phyloP scores from a whole-genome alignment of 1,140 invertebrate genomes.

The Vollenhovia emeryi region DNA sequence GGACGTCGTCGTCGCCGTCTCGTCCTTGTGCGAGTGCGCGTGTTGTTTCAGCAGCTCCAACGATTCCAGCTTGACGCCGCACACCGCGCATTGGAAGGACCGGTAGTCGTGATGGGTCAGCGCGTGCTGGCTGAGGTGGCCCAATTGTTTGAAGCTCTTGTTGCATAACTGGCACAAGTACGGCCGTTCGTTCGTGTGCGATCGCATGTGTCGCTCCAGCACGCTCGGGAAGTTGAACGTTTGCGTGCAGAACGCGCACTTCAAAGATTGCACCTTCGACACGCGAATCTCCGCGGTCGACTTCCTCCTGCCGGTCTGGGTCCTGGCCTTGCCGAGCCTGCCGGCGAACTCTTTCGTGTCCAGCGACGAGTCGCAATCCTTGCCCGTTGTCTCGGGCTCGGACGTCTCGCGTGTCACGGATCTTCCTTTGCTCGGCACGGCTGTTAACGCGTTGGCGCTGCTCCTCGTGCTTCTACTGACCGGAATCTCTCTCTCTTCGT shows the following conservation, averaged over 20 bases:
- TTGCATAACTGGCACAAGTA: constrained; percentile 87
- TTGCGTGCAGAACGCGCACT: constrained; percentile 76
- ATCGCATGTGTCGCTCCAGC: constrained; percentile 90
- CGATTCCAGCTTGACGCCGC: constrained; percentile 73
- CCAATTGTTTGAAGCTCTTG: constrained; percentile 85
- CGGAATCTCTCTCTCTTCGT: background rate
- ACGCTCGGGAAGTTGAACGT: constrained; percentile 79
- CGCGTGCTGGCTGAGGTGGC: constrained; percentile 86
- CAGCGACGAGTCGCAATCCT: background rate
- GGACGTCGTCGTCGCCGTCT: constrained; percentile 41
- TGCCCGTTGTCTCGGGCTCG: background rate
- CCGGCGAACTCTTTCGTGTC: background rate
- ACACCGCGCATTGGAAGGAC: constrained; percentile 74
- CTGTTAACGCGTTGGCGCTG: background rate
- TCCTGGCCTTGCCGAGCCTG: constrained; percentile 18
- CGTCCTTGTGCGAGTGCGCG: constrained; percentile 64
- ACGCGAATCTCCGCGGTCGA: constrained; percentile 16
- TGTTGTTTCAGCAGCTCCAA: constrained; percentile 70
- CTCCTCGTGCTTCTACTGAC: constrained; percentile 18
- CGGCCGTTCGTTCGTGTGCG: constrained; percentile 90
- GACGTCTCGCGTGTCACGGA: background rate
- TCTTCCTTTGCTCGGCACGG: background rate
- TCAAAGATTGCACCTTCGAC: constrained; percentile 49
- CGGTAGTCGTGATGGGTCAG: constrained; percentile 85
- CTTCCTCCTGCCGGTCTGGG: constrained; percentile 20